Evolutionary conservation across 2,888 invertebrate species (phyloP).

Genomic region (Acleris emargana): DNA sequence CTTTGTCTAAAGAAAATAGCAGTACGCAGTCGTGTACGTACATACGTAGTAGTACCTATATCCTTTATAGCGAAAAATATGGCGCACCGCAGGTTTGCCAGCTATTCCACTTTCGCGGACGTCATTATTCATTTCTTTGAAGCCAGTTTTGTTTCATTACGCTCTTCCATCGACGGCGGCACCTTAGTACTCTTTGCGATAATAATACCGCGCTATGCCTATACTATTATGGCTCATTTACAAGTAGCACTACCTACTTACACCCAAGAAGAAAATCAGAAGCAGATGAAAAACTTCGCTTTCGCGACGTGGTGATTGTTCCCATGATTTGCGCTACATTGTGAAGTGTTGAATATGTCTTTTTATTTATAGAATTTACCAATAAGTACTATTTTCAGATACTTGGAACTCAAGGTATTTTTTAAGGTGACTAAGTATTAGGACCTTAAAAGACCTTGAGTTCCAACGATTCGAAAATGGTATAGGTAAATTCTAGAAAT

Average conservation of each 20-base stretch:
- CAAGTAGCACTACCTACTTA: no score
- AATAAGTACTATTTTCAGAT: no score
- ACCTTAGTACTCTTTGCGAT: background rate
- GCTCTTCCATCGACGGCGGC: background rate
- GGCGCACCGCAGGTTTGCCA: background rate
- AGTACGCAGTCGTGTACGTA: no score
- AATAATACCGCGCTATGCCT: background rate
- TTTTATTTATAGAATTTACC: no score
- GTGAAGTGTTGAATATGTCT: no score
- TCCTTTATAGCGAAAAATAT: background rate
- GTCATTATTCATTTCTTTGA: background rate
- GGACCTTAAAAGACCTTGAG: no score
- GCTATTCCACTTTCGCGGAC: background rate
- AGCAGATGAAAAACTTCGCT: background rate
- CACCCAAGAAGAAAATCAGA: background rate
- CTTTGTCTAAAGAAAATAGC: no score
- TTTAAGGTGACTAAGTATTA: no score
- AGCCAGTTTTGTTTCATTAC: slow-evolving; percentile 1
- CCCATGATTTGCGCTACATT: background rate
- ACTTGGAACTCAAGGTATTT: no score
- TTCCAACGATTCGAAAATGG: no score
- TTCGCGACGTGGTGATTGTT: background rate
- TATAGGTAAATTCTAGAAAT: no score
- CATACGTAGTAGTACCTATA: no score
- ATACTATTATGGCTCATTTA: background rate